A percentile compares a stretch with the other conserved stretches of the same genome.
These are phyloP conservation scores for Mystacornis crossleyi DNA, from an alignment of 2,113 vertebrate genomes.

Conservation along the genomic window DNA sequence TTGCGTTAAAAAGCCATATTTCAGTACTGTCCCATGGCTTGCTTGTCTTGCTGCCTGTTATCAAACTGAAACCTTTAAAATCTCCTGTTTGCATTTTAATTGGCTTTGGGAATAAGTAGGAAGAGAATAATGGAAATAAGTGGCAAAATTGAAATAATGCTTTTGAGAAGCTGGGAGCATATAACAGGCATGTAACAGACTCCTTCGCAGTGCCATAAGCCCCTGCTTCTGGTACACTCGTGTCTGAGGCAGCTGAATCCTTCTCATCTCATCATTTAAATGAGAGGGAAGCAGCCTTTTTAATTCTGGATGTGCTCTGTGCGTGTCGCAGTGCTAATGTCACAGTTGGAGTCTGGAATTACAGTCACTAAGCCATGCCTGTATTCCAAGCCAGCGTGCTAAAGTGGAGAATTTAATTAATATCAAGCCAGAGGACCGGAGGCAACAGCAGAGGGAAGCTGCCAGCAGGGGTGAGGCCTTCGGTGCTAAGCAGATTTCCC, in stretches of 20 bases:
- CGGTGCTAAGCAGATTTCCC: not conserved
- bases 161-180: slow-evolving; percentile 26
- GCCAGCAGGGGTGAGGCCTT: not conserved
- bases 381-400: not conserved
- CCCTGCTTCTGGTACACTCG: not conserved
- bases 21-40: slow-evolving; percentile 68
- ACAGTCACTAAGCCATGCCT: not conserved
- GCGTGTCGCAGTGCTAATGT: not conserved
- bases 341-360: not conserved
- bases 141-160: slow-evolving; percentile 47
- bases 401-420: slow-evolving; percentile 14
- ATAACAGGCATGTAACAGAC: slow-evolving; percentile 7
- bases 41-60: slow-evolving; percentile 71
- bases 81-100: slow-evolving; percentile 79
- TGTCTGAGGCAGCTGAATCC: not conserved
- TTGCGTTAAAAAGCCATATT: slow-evolving; percentile 68
- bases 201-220: not conserved
- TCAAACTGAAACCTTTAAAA: slow-evolving; percentile 63
- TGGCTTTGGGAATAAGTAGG: slow-evolving; percentile 70
- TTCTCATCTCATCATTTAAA: not conserved
- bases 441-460: not conserved
- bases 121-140: slow-evolving; percentile 66
- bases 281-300: not conserved
- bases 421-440: not conserved
- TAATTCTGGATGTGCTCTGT: not conserved